These are phyloP conservation scores for Scolopax bukidnonensis DNA, from an alignment of 2,797 vertebrate species.

Conservation along the genomic window DNA sequence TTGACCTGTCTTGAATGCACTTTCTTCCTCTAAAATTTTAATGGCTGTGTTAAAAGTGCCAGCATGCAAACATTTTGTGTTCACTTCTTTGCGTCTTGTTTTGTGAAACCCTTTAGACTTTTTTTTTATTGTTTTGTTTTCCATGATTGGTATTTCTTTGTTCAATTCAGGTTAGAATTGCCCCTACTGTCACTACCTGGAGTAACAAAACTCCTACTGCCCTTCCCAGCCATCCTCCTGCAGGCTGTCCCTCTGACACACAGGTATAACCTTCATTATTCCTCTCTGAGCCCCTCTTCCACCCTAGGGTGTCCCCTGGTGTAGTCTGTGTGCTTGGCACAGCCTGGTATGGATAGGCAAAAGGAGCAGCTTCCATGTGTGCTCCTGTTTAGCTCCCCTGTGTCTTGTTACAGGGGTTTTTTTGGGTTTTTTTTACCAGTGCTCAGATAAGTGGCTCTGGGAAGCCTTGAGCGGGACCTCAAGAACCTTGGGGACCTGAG, in stretches of 20 bases:
- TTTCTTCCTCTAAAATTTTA: not conserved
- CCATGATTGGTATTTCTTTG: slow-evolving; percentile 88
- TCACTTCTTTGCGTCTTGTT: slow-evolving; percentile 46
- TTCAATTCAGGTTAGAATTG: slow-evolving; percentile 97
- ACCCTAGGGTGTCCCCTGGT: not conserved
- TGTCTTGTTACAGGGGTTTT: not conserved
- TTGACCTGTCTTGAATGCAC: not conserved
- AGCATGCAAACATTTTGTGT: slow-evolving; percentile 6
- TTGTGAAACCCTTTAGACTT: slow-evolving; percentile 49
- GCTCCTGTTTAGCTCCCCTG: not conserved
- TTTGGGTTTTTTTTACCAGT: not conserved
- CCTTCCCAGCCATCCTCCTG: slow-evolving; percentile 92
- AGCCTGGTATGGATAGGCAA: not conserved
- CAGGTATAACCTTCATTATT: slow-evolving; percentile 89
- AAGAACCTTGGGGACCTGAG: not conserved
- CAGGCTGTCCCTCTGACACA: slow-evolving; percentile 89
- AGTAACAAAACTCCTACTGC: slow-evolving; percentile 99
- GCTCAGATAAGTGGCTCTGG: not conserved
- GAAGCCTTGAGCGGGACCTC: not conserved
- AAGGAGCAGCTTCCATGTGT: not conserved
- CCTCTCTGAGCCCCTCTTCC: slow-evolving; percentile 71
- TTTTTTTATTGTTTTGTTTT: slow-evolving; percentile 75
- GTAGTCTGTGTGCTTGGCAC: slow-evolving; percentile 22
- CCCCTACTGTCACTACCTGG: slow-evolving; percentile 99
- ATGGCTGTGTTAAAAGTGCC: not conserved